Conservation (phyloP, 2,888 invertebrate genomes). For the Nemotelus pantherinus region DNA sequence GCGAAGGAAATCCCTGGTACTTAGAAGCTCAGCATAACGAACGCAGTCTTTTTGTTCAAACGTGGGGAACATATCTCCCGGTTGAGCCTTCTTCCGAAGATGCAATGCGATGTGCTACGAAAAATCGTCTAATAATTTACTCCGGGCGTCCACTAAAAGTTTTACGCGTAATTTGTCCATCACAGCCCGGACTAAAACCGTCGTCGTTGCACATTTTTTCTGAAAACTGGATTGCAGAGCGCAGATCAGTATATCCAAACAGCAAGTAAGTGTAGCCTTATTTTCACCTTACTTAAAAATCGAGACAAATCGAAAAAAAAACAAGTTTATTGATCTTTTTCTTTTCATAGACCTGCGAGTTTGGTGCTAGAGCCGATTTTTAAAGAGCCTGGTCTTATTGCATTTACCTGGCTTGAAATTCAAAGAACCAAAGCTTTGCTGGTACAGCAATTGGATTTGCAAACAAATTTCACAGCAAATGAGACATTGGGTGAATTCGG, state of each 20-base stretch:
- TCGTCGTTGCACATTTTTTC: conserved; percentile 81
- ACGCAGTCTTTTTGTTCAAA: conserved; percentile 81
- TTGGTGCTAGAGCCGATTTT: conserved; percentile 76
- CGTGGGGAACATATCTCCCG: conserved; percentile 82
- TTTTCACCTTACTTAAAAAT: conserved; percentile 8
- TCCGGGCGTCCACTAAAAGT: conserved; percentile 72
- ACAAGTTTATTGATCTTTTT: neutral
- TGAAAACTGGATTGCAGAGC: conserved; percentile 74
- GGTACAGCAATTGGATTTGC: conserved; percentile 69
- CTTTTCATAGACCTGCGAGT: conserved; percentile 67
- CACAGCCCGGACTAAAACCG: conserved; percentile 72
- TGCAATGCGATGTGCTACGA: conserved; percentile 76
- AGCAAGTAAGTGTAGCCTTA: conserved; percentile 61
- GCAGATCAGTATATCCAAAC: conserved; percentile 60
- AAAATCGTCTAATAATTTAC: conserved; percentile 83
- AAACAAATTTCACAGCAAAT: conserved; percentile 60
- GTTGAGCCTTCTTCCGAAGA: conserved; percentile 71
- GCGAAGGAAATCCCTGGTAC: conserved; percentile 74
- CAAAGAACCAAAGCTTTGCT: conserved; percentile 72
- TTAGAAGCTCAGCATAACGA: conserved; percentile 82
- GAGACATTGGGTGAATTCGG: conserved; percentile 65
- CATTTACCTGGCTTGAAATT: conserved; percentile 82
- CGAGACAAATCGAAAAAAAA: too few relatives aligned
- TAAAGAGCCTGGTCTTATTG: conserved; percentile 77
- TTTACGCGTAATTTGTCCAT: conserved; percentile 77